These are phyloP conservation scores for Mionectes macconnelli DNA, from an alignment of 2,113 vertebrate species.

Conservation along the genomic window DNA sequence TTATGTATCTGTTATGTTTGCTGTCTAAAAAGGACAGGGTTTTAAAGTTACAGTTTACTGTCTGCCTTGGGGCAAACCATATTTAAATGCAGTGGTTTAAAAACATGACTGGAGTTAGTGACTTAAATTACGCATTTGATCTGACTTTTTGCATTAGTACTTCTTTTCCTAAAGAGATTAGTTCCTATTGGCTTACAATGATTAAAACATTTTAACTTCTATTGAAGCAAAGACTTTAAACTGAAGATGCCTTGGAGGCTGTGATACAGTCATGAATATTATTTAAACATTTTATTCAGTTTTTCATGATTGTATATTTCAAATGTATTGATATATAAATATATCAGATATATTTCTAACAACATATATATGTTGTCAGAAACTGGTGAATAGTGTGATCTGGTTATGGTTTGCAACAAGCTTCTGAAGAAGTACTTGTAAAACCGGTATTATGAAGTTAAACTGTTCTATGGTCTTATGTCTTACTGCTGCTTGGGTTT, in stretches of 20 bases:
- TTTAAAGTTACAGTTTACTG: background rate
- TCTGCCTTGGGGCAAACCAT: background rate
- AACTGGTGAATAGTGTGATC: background rate
- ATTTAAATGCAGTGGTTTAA: background rate
- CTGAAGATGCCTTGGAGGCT: background rate
- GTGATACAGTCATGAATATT: background rate
- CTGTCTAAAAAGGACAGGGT: background rate
- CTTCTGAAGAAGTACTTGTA: background rate
- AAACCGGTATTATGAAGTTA: background rate
- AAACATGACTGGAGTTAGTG: background rate
- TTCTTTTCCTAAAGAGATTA: background rate
- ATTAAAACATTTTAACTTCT: background rate
- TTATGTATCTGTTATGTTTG: background rate
- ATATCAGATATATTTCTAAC: too few species aligned
- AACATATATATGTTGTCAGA: background rate
- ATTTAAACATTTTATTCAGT: background rate
- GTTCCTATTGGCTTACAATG: background rate
- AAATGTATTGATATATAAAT: too few species aligned
- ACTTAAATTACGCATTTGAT: background rate
- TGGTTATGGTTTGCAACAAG: background rate
- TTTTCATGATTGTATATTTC: background rate
- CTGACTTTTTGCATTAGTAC: background rate
- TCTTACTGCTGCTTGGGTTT: background rate
- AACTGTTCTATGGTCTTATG: background rate
- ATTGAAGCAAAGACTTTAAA: background rate